Conservation (phyloP, 1,140 invertebrate genomes). For the Homalodisca vitripennis region DNA sequence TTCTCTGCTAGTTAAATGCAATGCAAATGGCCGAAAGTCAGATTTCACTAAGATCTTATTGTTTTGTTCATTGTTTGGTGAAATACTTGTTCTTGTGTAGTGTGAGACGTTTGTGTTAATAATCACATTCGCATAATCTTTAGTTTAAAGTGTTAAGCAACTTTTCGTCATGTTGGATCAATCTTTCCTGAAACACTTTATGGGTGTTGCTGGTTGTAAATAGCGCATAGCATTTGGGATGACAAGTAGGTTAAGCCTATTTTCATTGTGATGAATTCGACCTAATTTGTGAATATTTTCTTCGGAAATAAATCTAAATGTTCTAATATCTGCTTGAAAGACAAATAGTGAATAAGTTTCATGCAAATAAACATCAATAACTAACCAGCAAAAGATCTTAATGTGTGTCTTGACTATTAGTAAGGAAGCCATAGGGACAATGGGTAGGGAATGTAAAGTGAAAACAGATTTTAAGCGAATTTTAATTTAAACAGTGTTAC, state of each 20-base stretch:
- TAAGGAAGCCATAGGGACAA: too few species aligned
- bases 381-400: too few species aligned
- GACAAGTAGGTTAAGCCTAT: slow-evolving; percentile 32
- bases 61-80: slow-evolving; percentile 20
- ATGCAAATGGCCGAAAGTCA: slow-evolving; percentile 31
- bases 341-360: too few species aligned
- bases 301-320: too few species aligned
- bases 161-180: not conserved
- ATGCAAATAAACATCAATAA: too few species aligned
- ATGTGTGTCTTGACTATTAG: too few species aligned
- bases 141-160: not conserved
- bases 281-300: not conserved
- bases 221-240: slow-evolving; percentile 24
- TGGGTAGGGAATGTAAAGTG: too few species aligned
- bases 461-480: too few species aligned
- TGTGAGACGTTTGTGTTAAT: not conserved
- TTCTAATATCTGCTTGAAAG: too few species aligned
- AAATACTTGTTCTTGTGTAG: not conserved
- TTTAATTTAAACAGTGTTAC: too few species aligned
- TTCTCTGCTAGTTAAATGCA: slow-evolving; percentile 28
- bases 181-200: not conserved
- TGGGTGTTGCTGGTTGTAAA: slow-evolving; percentile 14
- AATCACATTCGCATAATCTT: not conserved
- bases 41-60: slow-evolving; percentile 8
- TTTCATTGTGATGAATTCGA: slow-evolving; percentile 15